phyloP scores from a whole-genome alignment of 2,797 vertebrate species.

The Clarias platycephalus region DNA sequence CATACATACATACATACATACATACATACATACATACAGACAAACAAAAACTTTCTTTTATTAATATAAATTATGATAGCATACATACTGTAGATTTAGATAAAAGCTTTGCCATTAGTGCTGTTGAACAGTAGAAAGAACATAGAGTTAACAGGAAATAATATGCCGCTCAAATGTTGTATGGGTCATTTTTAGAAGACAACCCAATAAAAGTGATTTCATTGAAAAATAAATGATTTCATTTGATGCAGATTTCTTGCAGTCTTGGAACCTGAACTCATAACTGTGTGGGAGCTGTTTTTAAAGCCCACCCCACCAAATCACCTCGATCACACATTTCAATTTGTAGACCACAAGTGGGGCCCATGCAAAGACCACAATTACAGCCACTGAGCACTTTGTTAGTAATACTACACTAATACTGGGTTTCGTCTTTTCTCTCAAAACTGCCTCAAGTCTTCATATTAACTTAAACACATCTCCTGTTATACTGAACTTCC shows the following conservation, averaged over 20 bases:
- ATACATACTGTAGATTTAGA: neutral
- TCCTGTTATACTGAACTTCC: too few species aligned
- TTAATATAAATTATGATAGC: too few species aligned
- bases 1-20: too few species aligned
- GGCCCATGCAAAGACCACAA: neutral
- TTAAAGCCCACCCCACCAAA: neutral
- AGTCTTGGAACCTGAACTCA: neutral
- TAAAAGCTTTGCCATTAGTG: neutral
- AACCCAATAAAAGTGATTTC: neutral
- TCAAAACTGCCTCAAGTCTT: too few species aligned
- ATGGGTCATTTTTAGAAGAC: neutral
- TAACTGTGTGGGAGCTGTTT: neutral
- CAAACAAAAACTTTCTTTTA: too few species aligned
- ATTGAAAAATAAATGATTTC: neutral
- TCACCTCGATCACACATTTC: neutral
- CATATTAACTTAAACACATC: too few species aligned
- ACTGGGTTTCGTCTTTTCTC: too few species aligned
- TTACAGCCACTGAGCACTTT: too few species aligned
- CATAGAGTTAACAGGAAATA: neutral
- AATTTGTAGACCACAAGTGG: conserved; percentile 17
- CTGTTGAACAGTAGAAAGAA: neutral
- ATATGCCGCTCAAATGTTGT: neutral
- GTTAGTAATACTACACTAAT: too few species aligned
- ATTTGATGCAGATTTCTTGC: neutral
- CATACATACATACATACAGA: too few species aligned